These are phyloP conservation scores for Panthera uncia DNA, from an alignment of 2,113 vertebrate genomes.

Conservation along the genomic window DNA sequence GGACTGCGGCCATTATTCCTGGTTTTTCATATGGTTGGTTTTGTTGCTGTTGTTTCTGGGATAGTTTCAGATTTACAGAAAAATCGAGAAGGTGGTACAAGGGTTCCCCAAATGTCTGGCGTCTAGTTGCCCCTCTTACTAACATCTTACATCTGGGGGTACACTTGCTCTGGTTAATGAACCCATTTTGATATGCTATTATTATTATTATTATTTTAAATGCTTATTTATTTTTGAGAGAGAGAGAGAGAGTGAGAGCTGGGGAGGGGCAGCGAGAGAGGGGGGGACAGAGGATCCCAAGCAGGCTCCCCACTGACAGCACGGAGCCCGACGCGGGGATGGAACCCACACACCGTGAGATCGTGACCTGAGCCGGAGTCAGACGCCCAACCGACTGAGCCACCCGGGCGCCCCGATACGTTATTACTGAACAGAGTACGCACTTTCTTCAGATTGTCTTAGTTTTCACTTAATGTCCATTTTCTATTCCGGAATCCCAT, in stretches of 20 bases:
- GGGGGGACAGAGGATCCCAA: too few relatives aligned
- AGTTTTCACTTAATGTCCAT: background rate
- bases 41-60: background rate
- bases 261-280: too few relatives aligned
- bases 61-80: background rate
- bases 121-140: accelerated
- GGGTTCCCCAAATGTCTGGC: background rate
- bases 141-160: accelerated
- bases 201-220: too few relatives aligned
- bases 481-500: background rate
- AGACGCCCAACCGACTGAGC: too few relatives aligned
- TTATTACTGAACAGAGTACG: background rate
- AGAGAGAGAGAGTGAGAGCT: too few relatives aligned
- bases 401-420: too few relatives aligned
- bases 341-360: too few relatives aligned
- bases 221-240: too few relatives aligned
- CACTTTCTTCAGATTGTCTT: background rate
- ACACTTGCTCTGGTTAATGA: too few relatives aligned
- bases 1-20: background rate
- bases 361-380: too few relatives aligned
- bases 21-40: background rate
- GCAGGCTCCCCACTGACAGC: too few relatives aligned
- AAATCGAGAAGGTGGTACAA: background rate
- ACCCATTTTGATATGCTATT: accelerated
- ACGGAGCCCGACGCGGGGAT: too few relatives aligned